Evolutionary conservation across 2,888 invertebrate genomes (phyloP).

Genomic region (Euplagia quadripunctaria): DNA sequence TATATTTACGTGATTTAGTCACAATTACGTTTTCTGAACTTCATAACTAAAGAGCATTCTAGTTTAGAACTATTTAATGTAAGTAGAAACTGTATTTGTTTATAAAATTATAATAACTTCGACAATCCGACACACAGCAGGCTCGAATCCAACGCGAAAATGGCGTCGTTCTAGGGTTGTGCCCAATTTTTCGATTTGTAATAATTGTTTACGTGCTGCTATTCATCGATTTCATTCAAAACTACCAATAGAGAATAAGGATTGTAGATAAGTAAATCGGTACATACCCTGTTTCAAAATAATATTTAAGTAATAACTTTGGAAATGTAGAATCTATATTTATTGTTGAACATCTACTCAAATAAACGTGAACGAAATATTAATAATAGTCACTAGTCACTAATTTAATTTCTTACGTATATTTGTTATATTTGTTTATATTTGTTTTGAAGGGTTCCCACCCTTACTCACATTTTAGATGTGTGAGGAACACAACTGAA

Average conservation of each 20-base stretch:
- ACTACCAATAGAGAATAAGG: background rate
- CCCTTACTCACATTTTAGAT: too few relatives aligned
- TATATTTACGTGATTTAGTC: conserved; percentile 44
- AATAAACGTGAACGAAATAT: too few relatives aligned
- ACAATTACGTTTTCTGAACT: conserved; percentile 43
- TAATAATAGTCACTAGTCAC: too few relatives aligned
- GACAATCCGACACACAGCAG: conserved; percentile 55
- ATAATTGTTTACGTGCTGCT: background rate
- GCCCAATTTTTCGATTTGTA: conserved; percentile 19
- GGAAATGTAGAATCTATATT: too few relatives aligned
- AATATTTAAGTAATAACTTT: too few relatives aligned
- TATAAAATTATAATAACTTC: conserved; percentile 56
- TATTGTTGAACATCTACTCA: too few relatives aligned
- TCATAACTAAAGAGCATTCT: conserved; percentile 38
- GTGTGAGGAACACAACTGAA: too few relatives aligned
- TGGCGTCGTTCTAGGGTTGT: conserved; percentile 78
- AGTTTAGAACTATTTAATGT: conserved; percentile 26
- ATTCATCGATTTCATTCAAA: background rate
- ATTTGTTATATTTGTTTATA: too few relatives aligned
- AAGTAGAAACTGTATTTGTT: conserved; percentile 42
- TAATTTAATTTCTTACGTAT: too few relatives aligned
- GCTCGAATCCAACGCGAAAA: conserved; percentile 71
- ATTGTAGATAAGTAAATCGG: background rate
- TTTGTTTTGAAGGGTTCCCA: too few relatives aligned
- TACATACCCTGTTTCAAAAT: background rate